Evolutionary conservation across 1,140 invertebrate genomes (phyloP).

Genomic region (Pachyrhynchus sulphureomaculatus): DNA sequence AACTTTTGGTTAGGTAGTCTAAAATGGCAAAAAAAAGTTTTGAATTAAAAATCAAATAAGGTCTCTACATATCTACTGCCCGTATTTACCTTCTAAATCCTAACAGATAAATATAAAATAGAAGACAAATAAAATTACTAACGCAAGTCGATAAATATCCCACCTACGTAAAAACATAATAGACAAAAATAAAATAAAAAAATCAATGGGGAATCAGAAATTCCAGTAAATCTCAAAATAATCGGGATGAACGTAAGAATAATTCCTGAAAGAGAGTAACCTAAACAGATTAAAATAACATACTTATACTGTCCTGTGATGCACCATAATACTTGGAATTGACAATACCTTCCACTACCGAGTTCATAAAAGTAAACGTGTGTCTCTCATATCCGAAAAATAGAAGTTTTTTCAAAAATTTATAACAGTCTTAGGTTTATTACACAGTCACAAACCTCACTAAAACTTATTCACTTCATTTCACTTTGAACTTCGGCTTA

Average conservation of each 20-base stretch:
- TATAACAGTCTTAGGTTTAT: too few relatives aligned
- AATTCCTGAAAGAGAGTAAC: background rate
- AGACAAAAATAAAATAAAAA: background rate
- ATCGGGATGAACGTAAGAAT: background rate
- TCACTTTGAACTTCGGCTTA: background rate
- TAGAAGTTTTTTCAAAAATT: background rate
- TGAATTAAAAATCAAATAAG: too few relatives aligned
- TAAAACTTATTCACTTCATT: background rate
- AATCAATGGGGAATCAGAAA: background rate
- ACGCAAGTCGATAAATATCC: background rate
- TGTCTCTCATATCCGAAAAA: background rate
- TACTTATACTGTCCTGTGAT: constrained; percentile 34
- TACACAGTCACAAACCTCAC: background rate
- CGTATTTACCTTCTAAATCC: too few relatives aligned
- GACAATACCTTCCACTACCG: constrained; percentile 21
- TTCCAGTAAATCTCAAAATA: background rate
- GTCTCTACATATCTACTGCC: too few relatives aligned
- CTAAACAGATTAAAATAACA: constrained; percentile 26
- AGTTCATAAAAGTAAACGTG: constrained; percentile 4
- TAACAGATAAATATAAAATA: constrained; percentile 6
- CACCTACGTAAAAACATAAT: background rate
- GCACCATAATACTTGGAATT: constrained; percentile 42
- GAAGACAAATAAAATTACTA: background rate
- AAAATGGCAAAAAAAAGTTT: background rate
- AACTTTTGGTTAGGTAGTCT: background rate